Base-by-base conservation (phyloP, 2,888 invertebrate genomes). In the Hypomecis punctinalis region DNA sequence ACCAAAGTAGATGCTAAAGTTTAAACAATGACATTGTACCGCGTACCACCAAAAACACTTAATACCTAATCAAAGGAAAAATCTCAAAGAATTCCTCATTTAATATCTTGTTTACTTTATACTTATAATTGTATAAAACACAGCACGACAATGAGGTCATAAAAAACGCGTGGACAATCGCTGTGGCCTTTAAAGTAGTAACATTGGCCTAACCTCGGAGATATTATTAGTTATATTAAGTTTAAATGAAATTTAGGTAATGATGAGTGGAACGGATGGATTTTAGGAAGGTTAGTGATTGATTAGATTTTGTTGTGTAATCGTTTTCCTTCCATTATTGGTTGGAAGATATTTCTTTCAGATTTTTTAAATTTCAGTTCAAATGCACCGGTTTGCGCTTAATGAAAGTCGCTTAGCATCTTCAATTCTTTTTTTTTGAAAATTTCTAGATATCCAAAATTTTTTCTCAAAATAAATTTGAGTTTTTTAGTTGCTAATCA, bases 171-270 rank as follows among this genome's bases (percentile, higher is more conserved):
- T 82, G 73, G 75, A 84, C 80, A 86, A 86, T 85, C 56, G 66
- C 37, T 0, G 54, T 69, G 82, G 75, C 88, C 88, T 89, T 84
- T 80, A 60, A n/a, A n/a, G 46, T 35, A 10, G 47, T 61, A 61
- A 81, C 85, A 87, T 89, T 89, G 89, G 84, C 88, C 86, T 84
- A 84, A 77, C 82, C 83, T 83, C 79, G 78, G 23, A 45, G 6
- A 66, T 53, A 51, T 43, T 49, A 63, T 52, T 51, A 43, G 33
- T 47, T 63, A 49, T 36, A 42, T 67, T 72, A 76, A 23, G 77
- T 77, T 75, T 74, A 67, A 65, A 69, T 65, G 53, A 66, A 69
- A 74, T 72, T 69, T 71, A 72, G 63, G 67, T 72, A 58, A 66
- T 69, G 78, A 81, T 80, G 79, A 81, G 66, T 71, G 49, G 64